Base-by-base conservation (phyloP, 2,797 vertebrate species). In the Tamandua tetradactyla region DNA sequence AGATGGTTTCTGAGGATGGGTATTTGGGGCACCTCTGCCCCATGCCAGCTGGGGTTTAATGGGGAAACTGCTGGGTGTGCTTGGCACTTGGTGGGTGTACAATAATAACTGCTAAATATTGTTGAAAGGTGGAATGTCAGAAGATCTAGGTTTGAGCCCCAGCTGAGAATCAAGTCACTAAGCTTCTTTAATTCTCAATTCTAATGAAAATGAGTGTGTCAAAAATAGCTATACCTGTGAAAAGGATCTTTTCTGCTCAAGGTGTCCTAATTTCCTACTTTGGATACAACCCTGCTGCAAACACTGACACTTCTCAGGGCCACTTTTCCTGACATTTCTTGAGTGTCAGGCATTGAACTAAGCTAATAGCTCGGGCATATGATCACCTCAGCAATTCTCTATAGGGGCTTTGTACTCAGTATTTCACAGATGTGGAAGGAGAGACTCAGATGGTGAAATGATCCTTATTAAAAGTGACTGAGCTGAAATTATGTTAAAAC, bases 1-100 rank as follows among this genome's bases (percentile, higher is more conserved):
- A 44, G 15, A 69, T 71, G 71, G 10, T 84, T n/a, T 90, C 3
- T 59, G n/a, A 64, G 25, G 9, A 9, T 22, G 30, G 20, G 22
- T 15, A 2, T 30, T 30, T 32, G n/a, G 68, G 49, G 20, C 22
- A 0, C 5, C 3, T 37, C 42, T 17, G 2, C 12, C 0, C 18
- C 47, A 5, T 44, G n/a, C 18, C n/a, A 74, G 27, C 23, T 69
- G 57, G 30, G 47, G 11, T 62, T 2, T 42, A 7, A 32, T 35
- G n/a, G 52, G 89, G n/a, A 79, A 30, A 87, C 47, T 14, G 22
- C 55, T 1, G 4, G 23, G 12, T 55, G 42, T 87, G 64, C 15
- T 13, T 0, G 1, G 61, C n/a, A 32, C 37, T 47, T 76, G 62
- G 1, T 61, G 47, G 47, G 66, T n/a, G 30, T 14, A 42, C 32